Evolutionary conservation across 2,113 vertebrate genomes (phyloP), one percentile per base, ranked within the genome.

Genomic region (Motacilla tschutschensis): DNA sequence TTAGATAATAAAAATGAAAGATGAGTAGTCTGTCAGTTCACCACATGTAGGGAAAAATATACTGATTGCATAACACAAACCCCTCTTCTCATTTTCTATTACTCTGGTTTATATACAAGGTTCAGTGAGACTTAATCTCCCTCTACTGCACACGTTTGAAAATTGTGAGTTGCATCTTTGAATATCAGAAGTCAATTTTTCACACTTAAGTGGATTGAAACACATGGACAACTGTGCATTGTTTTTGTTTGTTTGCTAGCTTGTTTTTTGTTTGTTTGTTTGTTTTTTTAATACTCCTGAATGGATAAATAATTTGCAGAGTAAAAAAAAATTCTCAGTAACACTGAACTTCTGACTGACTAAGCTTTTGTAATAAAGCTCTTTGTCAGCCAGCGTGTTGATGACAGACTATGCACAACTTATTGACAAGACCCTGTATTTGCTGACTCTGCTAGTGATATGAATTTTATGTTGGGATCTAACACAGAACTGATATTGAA

Each of bases 161-260:
- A 84, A 36, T 21, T 82, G 29, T 11, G 54, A 82, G 35, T 76
- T 82, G 12, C 20, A 36, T 82, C 58, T 41, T 8, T 55, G 25
- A 65, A 5, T 75, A 82, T 76, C 71, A 82, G 28, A 80, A 84
- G 64, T 79, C 51, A 79, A 26, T 73, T 93, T 91, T 92, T 79
- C 59, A 50, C 38, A 38, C 21, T 57, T 51, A 79, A 88, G 76
- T 79, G 38, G 43, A 50, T 70, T 50, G 83, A 79, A 91, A 82
- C n/a, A 54, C 26, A 41, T 46, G 60, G 59, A 69, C 51, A 62
- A 33, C 33, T 76, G 24, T 48, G 17, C 17, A 12, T 14, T 2
- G 10, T 17, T 55, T 48, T 15, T 5, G 33, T 35, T 57, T 35
- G n/a, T 21, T n/a, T 54, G 31, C 20, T 13, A 25, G 4, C 10